Evolutionary conservation across 1,140 invertebrate species (phyloP), one percentile per base, ranked within the genome.

Genomic region (Pseudomyrmex cubaensis): DNA sequence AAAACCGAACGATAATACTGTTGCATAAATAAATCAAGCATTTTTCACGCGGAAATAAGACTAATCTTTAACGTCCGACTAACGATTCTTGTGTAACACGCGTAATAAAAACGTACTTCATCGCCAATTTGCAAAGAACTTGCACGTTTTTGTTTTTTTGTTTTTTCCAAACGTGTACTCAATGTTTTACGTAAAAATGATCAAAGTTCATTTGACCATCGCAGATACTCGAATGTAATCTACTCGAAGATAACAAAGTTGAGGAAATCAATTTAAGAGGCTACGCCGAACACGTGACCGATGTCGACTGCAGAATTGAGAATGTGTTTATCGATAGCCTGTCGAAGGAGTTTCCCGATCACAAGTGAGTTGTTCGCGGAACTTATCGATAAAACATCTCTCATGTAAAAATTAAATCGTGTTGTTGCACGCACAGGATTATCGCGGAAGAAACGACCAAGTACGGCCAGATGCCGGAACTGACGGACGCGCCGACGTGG

Each of bases 401-500:
- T 35, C 35, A 7, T 35, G 5, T 7, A 15, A 64, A 67, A 13
- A 8, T 67, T 2, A 48, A 12, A 48, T 15, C 7, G 62, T 12
- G 2, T 50, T 50, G 10, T 3, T 44, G 12, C 17, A n/a, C 44
- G 1, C 35, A 1, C 20, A 35, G 48, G 1, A 4, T 52, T 52
- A 98, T 98, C 78, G 97, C 97, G 1, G 98, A 98, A 93, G 98
- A 98, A 93, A 95, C 96, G 15, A 94, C 94, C 5, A 7, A 94
- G 95, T 1, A 93, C 87, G 92, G 95, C 56, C 94, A 95, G 0
- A 62, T 91, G 86, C 94, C 95, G 20, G 94, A 95, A 50, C 94
- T 98, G 50, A 98, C 97, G 1, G 95, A 98, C 91, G 95, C 95
- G 13, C 97, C 98, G n/a, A 98, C 98, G 0, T 98, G 98, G 98